phyloP scores from a whole-genome alignment of 1,140 invertebrate species.

The Palaemon carinicauda region DNA sequence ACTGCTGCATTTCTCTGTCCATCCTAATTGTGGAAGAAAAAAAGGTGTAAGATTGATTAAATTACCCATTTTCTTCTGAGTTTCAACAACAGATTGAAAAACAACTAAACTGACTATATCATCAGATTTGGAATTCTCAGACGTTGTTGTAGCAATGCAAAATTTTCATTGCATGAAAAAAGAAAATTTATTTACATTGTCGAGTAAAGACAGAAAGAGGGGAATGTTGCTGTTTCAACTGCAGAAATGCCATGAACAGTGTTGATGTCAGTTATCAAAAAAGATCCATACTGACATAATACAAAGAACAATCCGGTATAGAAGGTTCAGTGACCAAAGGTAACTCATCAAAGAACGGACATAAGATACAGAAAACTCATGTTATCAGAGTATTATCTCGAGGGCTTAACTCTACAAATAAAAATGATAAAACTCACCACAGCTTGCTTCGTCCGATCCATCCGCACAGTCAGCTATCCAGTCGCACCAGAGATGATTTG shows the following conservation, averaged over 20 bases:
- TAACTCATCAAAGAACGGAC: too few species aligned
- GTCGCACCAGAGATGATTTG: background rate
- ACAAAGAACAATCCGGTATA: too few species aligned
- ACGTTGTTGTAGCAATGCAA: background rate
- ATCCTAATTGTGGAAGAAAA: background rate
- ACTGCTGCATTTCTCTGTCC: background rate
- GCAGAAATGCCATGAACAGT: too few species aligned
- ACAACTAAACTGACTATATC: background rate
- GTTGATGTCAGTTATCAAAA: too few species aligned
- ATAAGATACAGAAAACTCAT: too few species aligned
- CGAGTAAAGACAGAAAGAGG: background rate
- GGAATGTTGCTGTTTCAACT: too few species aligned
- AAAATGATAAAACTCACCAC: background rate
- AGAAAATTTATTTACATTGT: background rate
- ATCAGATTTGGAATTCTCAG: background rate
- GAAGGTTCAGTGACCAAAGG: too few species aligned
- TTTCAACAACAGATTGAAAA: background rate
- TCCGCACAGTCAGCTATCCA: conserved; percentile 1
- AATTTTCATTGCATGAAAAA: background rate
- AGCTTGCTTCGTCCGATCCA: background rate
- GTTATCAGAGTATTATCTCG: too few species aligned
- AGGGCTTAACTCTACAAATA: too few species aligned
- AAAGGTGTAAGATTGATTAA: background rate
- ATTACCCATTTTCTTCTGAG: background rate
- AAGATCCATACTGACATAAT: too few species aligned